A percentile compares a stretch with the other conserved stretches of the same genome.
These are phyloP conservation scores for Falco columbarius DNA, from an alignment of 2,797 vertebrate species.

Conservation along the genomic window DNA sequence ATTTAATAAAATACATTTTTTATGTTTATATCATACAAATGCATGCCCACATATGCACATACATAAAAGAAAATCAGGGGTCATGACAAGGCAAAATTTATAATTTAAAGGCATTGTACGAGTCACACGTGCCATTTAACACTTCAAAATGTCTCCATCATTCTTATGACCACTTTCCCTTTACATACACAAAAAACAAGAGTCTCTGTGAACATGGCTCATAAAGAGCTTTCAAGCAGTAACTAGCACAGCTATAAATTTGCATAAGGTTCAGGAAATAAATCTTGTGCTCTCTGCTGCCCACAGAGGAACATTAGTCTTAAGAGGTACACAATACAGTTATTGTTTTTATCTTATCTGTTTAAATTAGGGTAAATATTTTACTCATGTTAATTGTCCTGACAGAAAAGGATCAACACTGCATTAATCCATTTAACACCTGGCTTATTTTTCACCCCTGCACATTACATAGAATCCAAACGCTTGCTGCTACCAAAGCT, in stretches of 20 bases:
- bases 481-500: not conserved
- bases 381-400: constrained; percentile 74
- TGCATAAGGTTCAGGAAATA: constrained; percentile 64
- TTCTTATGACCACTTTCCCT: constrained; percentile 23
- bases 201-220: not conserved
- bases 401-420: constrained; percentile 66
- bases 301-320: constrained; percentile 65
- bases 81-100: not conserved
- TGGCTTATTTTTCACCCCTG: constrained; percentile 47
- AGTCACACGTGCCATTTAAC: not conserved
- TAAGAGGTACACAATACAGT: constrained; percentile 5
- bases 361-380: constrained; percentile 71
- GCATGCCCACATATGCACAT: not conserved
- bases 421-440: constrained; percentile 70
- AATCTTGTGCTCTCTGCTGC: constrained; percentile 64
- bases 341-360: constrained; percentile 27
- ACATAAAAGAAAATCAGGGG: not conserved
- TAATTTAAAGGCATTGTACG: constrained; percentile 1
- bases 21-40: not conserved
- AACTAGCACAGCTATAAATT: constrained; percentile 70
- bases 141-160: not conserved
- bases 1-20: constrained; percentile 19
- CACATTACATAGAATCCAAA: not conserved
- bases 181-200: not conserved
- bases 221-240: constrained; percentile 60